A percentile compares a stretch with the other conserved stretches of the same genome.
Conservation (phyloP, 2,113 vertebrate species). For the Rhabdomys dilectus region DNA sequence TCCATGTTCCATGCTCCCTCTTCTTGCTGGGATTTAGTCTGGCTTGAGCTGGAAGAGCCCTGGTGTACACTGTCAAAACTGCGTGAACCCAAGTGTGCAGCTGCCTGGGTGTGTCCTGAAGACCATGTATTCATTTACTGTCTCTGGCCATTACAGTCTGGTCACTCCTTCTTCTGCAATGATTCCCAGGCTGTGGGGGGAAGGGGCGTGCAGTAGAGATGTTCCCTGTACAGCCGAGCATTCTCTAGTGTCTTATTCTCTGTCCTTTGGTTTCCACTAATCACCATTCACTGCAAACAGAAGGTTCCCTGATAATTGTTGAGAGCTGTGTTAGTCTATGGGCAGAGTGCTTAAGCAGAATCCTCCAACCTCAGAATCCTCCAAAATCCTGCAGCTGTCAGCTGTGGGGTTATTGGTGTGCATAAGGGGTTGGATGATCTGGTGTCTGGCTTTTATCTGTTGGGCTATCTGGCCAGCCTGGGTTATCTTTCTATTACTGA, state of each 20-base stretch:
- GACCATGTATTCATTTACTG: neutral
- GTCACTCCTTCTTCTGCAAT: neutral
- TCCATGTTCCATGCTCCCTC: no score
- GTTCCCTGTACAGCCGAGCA: accelerated
- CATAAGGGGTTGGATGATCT: neutral
- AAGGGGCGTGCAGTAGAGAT: no score
- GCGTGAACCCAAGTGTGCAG: neutral
- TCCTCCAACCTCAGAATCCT: neutral
- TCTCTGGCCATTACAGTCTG: neutral
- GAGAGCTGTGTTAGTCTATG: neutral
- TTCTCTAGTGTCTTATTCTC: neutral
- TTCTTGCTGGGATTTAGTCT: neutral
- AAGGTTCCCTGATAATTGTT: neutral
- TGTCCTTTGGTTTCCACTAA: neutral
- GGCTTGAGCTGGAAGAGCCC: neutral
- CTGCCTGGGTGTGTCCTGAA: neutral
- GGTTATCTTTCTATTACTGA: neutral
- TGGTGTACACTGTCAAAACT: no score
- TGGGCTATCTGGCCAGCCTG: neutral
- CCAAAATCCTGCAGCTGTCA: no score
- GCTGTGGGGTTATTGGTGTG: neutral
- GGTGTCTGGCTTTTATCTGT: neutral
- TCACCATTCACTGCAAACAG: neutral
- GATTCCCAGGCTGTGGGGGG: neutral
- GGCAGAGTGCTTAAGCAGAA: no score